A percentile compares a stretch with the other conserved stretches of the same genome.
These are phyloP conservation scores for Bruchidius siliquastri DNA, from an alignment of 2,888 invertebrate genomes.

Conservation along the genomic window DNA sequence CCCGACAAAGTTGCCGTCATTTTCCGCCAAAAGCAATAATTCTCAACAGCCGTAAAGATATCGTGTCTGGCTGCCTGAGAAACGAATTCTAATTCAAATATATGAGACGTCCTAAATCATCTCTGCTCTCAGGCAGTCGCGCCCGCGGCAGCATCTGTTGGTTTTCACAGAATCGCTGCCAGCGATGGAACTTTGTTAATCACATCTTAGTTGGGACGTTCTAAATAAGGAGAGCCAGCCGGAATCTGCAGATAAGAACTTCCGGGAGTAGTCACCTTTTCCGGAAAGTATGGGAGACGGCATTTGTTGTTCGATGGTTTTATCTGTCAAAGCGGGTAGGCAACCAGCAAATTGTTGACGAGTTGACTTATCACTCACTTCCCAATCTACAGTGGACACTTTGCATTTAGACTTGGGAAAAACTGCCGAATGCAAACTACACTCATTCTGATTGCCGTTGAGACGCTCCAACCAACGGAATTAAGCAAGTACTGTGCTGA, in stretches of 20 bases:
- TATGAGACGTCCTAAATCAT: constrained; percentile 36
- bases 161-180: constrained; percentile 34
- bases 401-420: too few species aligned
- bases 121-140: constrained; percentile 11
- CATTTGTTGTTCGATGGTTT: not conserved
- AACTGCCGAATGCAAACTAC: too few species aligned
- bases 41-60: not conserved
- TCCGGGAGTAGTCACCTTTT: not conserved
- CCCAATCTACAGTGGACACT: too few species aligned
- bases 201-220: constrained; percentile 22
- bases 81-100: constrained; percentile 33
- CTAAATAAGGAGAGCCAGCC: not conserved
- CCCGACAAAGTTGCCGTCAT: not conserved
- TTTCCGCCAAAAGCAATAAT: not conserved
- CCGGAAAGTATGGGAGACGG: not conserved
- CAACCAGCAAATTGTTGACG: too few species aligned
- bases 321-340: too few species aligned
- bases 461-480: too few species aligned
- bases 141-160: constrained; percentile 31
- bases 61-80: constrained; percentile 9
- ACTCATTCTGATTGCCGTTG: too few species aligned
- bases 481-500: too few species aligned
- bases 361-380: too few species aligned
- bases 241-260: not conserved
- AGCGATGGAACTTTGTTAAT: constrained; percentile 36